Base-by-base conservation (phyloP, 1,140 invertebrate species). In the Plodia interpunctella region DNA sequence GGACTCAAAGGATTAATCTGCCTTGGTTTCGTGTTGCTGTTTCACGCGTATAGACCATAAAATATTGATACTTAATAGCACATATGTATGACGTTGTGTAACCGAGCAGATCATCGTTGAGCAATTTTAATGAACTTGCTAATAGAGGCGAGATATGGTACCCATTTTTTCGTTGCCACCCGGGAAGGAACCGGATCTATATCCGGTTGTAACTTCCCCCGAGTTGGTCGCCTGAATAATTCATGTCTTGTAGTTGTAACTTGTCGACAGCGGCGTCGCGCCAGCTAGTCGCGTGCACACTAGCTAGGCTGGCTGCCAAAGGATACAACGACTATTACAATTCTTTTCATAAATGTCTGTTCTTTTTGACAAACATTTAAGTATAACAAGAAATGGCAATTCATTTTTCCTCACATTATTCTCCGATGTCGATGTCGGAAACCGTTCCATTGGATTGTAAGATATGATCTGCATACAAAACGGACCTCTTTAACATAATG, bases 111-210 rank as follows among this genome's bases (percentile, higher is more conserved):
- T 32, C 11, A 32, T 10, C 11, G 6, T 17, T 44, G 1, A 44
- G 5, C 4, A 44, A 44, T 44, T 44, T 44, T 15, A 44, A 44
- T 15, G 15, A 44, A 3, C 13, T 17, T 59, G 32, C 49, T 19
- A 15, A 25, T 57, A 53, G 10, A 53, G 13, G 5, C 20, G 20
- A 53, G 3, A 53, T 53, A 25, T 25, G n/a, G 25, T 53, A 53
- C 38, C 38, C 20, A 53, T 21, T 21, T 53, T 53, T 25, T 25
- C 13, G 20, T 25, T n/a, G 21, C 21, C 51, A 65, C 49, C 28
- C n/a, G 59, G 60, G 61, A 68, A 68, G 72, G 71, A 74, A 82
- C 81, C 81, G 81, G 79, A 84, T 79, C 72, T 84, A 57, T 84
- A 80, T 84, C 81, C 81, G 78, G 75, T 74, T 65, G 63, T 71